Conservation (phyloP, 2,113 vertebrate species). For the Cisticola juncidis region DNA sequence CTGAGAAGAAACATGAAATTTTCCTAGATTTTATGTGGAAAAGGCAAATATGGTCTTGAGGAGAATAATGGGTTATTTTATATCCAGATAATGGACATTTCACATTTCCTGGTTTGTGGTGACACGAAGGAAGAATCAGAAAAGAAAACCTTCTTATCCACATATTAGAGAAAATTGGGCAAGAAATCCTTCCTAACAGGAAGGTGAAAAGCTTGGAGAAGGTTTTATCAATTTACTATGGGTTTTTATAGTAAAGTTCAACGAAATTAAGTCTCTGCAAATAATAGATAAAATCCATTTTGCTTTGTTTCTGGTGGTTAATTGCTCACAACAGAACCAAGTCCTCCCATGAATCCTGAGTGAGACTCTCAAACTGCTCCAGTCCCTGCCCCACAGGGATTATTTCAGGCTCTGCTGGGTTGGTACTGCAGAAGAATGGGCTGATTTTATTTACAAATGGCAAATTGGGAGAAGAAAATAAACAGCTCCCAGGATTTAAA, state of each 20-base stretch:
- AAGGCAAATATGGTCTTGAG: not conserved
- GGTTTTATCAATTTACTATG: not conserved
- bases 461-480: conserved; percentile 13
- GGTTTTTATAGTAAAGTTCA: not conserved
- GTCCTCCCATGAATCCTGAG: not conserved
- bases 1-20: not conserved
- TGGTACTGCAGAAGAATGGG: not conserved
- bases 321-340: not conserved
- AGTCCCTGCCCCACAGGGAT: not conserved
- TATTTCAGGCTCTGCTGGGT: not conserved
- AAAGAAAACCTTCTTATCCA: not conserved
- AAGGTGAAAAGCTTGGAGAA: not conserved
- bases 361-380: not conserved
- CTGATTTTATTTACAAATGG: not conserved
- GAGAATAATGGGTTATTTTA: not conserved
- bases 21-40: not conserved
- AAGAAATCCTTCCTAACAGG: not conserved
- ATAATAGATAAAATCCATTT: not conserved
- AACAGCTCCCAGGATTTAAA: not conserved
- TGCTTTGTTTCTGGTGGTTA: not conserved
- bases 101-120: not conserved
- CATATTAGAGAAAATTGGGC: not conserved
- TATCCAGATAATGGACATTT: not conserved
- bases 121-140: not conserved
- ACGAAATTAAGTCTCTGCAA: not conserved